A percentile compares a stretch with the other conserved stretches of the same genome.
phyloP scores from a whole-genome alignment of 2,797 vertebrate species.

The Chelon auratus region DNA sequence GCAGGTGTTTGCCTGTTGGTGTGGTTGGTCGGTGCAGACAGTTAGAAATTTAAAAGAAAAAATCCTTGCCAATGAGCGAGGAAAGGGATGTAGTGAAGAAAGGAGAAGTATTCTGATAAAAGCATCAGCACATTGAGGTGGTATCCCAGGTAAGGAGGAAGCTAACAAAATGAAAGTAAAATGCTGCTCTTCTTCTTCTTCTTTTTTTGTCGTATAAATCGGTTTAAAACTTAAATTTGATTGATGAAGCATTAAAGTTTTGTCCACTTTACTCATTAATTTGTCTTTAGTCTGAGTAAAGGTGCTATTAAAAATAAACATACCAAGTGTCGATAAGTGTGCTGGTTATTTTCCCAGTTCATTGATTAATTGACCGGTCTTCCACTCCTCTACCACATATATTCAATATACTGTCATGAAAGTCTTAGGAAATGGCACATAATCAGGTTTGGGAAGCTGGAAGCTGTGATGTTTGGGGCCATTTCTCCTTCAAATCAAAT shows the following conservation, averaged over 20 bases:
- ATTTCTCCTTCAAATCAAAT: background rate
- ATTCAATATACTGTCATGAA: background rate
- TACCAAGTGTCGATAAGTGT: background rate
- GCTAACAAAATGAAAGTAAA: conserved; percentile 30
- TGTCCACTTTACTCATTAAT: background rate
- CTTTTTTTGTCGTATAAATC: too few relatives aligned
- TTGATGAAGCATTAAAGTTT: background rate
- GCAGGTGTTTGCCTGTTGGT: conserved; percentile 71
- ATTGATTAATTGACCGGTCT: background rate
- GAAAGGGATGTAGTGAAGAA: background rate
- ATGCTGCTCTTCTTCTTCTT: background rate
- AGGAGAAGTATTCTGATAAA: background rate
- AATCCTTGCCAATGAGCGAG: background rate
- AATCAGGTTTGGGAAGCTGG: background rate
- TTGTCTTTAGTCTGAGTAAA: background rate
- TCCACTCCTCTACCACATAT: background rate
- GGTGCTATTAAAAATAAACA: background rate
- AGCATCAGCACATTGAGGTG: conserved; percentile 6
- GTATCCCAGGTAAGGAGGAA: conserved; percentile 12
- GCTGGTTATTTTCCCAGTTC: background rate
- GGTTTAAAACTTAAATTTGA: background rate
- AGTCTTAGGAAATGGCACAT: background rate
- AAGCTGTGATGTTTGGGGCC: background rate
- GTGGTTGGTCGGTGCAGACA: conserved; percentile 28
- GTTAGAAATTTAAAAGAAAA: background rate